A percentile compares a stretch with the other conserved stretches of the same genome.
phyloP scores from a whole-genome alignment of 2,113 vertebrate species.

The Corvus moneduloides region DNA sequence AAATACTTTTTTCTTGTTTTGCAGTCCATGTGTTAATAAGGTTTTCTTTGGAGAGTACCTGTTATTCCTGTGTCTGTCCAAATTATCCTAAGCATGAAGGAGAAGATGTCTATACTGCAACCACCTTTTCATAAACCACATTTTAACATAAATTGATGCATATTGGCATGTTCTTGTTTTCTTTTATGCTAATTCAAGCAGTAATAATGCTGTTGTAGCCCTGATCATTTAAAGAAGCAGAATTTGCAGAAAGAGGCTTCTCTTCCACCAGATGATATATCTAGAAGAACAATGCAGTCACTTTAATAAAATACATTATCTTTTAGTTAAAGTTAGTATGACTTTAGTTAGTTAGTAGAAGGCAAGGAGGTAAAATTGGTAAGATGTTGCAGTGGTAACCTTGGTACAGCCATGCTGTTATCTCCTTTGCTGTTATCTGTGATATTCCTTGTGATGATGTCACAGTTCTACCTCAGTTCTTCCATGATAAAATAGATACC shows the following conservation, averaged over 20 bases:
- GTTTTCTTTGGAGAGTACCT: neutral
- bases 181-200: neutral
- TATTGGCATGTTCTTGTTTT: neutral
- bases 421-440: neutral
- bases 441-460: neutral
- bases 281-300: neutral
- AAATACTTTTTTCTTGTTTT: neutral
- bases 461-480: neutral
- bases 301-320: neutral
- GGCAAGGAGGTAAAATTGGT: conserved; percentile 7
- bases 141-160: neutral
- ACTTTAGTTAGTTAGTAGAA: neutral
- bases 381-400: neutral
- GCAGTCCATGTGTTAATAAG: neutral
- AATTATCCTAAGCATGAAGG: neutral
- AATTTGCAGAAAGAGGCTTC: neutral
- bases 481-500: neutral
- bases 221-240: neutral
- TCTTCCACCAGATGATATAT: neutral
- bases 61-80: neutral
- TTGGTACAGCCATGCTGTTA: conserved; percentile 16
- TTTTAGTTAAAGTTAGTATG: neutral
- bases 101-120: neutral
- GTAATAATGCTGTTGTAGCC: neutral
- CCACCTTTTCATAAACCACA: neutral